Percentiles rank a stretch among this genome's conserved stretches.
Evolutionary conservation across 2,888 invertebrate species (phyloP).

Genomic region (Mechanitis messenoides): DNA sequence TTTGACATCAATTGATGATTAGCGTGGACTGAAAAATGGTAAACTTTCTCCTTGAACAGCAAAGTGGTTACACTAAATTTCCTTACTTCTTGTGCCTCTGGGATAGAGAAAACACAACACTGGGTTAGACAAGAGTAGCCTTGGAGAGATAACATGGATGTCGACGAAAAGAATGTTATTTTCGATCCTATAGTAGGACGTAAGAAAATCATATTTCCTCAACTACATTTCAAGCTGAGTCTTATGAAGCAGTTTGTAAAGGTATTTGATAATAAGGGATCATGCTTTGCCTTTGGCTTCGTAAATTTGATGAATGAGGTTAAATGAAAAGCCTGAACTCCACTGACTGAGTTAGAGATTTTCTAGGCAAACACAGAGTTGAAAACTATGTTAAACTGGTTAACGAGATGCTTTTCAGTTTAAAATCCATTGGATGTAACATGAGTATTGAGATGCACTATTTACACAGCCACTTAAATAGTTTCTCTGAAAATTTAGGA

Average conservation of each 20-base stretch:
- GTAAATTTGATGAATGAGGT: slow-evolving; percentile 9
- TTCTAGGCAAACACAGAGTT: not conserved
- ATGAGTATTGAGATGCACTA: not conserved
- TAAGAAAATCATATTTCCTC: slow-evolving; percentile 22
- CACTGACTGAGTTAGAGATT: not conserved
- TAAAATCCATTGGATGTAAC: not conserved
- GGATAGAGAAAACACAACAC: slow-evolving; percentile 22
- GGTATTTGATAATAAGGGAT: slow-evolving; percentile 17
- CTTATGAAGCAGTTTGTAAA: slow-evolving; percentile 27
- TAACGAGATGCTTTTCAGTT: not conserved
- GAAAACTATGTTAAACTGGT: not conserved
- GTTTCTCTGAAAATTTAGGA: slow-evolving; percentile 13
- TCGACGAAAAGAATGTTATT: slow-evolving; percentile 22
- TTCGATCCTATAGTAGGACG: slow-evolving; percentile 16
- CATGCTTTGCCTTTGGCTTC: slow-evolving; percentile 16
- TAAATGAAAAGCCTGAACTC: not conserved
- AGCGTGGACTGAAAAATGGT: slow-evolving; percentile 24
- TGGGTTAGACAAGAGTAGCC: slow-evolving; percentile 10
- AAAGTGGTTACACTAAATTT: slow-evolving; percentile 9
- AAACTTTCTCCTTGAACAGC: slow-evolving; percentile 12
- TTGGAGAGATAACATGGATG: not conserved
- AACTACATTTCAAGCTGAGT: slow-evolving; percentile 24
- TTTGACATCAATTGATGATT: slow-evolving; percentile 5
- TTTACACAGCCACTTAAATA: not conserved
- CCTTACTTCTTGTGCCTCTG: slow-evolving; percentile 25